Base-by-base conservation (phyloP, 1,140 invertebrate species). In the Zaprionus capensis region DNA sequence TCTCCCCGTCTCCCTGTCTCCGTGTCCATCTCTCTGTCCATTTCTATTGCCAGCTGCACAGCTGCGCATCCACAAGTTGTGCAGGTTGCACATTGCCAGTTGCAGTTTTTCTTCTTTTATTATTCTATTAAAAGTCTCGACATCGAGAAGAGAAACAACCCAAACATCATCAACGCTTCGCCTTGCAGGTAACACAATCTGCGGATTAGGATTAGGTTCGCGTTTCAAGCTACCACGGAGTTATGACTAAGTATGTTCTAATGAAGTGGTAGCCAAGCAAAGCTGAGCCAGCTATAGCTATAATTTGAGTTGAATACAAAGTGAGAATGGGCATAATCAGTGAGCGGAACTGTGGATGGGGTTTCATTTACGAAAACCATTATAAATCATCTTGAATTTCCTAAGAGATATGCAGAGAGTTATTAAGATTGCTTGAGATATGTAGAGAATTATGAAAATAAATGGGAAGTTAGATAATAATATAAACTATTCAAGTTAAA, bases 241-340 rank as follows among this genome's bases (percentile, higher is more conserved):
- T 72, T 88, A 84, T 80, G 78, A 81, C 74, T 88, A 84, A 88
- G 85, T 88, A 76, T 78, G 68, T 87, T 84, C 81, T 88, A 84
- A 88, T 88, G 81, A 88, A 88, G 81, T 88, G 75, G 84, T 51
- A 24, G 46, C 20, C 20, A 22, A 11, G 31, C 11, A 51, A 5
- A 49, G 44, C 17, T 22, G 17, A 49, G 6, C 2, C 20, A 9
- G 6, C 41, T 3, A 46, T 46, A 11, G 41, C 7, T 24, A 22
- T 22, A 12, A 49, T 49, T 49, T 49, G 20, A 5, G 20, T 51
- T 20, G 5, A 12, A 22, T 51, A 46, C n/a, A 46, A 51, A 51
- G 46, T 51, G 12, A 5, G 22, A 51, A 14, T 51, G 46, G 9
- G 20, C 1, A 51, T 22, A 49, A 49, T 49, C 51, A 31, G 24